Conservation (phyloP, 2,888 invertebrate genomes). For the Horisme vitalbata region DNA sequence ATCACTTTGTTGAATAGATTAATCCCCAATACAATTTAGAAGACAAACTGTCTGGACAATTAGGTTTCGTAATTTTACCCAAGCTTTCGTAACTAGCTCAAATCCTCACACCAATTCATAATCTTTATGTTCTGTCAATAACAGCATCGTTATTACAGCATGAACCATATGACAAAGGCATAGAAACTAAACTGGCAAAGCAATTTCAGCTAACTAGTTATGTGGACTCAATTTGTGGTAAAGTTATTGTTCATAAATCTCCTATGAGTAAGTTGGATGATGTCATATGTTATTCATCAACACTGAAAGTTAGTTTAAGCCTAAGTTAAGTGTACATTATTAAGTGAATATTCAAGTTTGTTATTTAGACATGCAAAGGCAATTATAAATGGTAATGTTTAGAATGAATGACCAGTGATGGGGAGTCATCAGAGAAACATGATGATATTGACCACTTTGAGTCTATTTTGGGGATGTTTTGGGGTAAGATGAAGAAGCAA, state of each 20-base stretch:
- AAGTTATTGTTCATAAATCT: slow-evolving; percentile 25
- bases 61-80: background rate
- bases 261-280: slow-evolving; percentile 26
- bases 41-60: too few species aligned
- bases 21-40: too few species aligned
- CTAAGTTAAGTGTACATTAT: slow-evolving; percentile 14
- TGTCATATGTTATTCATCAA: slow-evolving; percentile 31
- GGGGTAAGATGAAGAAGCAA: too few species aligned
- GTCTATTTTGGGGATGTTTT: too few species aligned
- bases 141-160: background rate
- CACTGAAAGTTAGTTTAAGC: slow-evolving; percentile 23
- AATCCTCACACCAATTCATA: slow-evolving; percentile 9
- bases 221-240: slow-evolving; percentile 17
- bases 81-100: slow-evolving; percentile 4
- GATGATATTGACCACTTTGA: too few species aligned
- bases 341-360: slow-evolving; percentile 9
- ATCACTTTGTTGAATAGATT: too few species aligned
- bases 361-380: too few species aligned
- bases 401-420: too few species aligned
- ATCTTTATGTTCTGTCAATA: slow-evolving; percentile 5
- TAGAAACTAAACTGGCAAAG: slow-evolving; percentile 9
- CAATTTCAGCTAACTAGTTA: slow-evolving; percentile 2
- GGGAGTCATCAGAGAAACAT: too few species aligned
- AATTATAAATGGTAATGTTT: too few species aligned
- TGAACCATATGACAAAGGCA: slow-evolving; percentile 9